Base-by-base conservation (phyloP, 2,113 vertebrate genomes). In the Pteruthius melanotis region DNA sequence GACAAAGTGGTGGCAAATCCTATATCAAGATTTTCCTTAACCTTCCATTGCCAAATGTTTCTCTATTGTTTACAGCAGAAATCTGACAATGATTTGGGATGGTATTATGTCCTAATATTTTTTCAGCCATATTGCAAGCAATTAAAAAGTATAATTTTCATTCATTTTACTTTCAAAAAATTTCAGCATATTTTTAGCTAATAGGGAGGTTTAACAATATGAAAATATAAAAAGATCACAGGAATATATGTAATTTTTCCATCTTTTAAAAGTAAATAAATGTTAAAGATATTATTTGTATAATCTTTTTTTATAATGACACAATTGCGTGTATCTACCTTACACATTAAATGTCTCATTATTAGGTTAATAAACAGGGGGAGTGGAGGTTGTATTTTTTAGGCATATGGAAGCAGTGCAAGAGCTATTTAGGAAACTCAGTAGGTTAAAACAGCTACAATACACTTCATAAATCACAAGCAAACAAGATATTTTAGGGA, bases 401-500 rank as follows among this genome's bases (percentile, higher is more conserved):
- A 87, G 49, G 66, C 60, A 83, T 68, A 74, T 95, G 79, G 84
- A 97, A 91, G 70, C 82, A 91, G 68, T 87, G 54, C 93, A 87
- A 93, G 42, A 95, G 27, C 65, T 94, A 66, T 74, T 94, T 97
- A 87, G 95, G 16, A 95, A 98, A 98, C 71, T 94, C 97, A 65
- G 90, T 93, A 98, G 95, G 94, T 96, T 97, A 95, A 87, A 97
- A 97, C 83, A 91, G 94, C 68, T 95, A 66, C 83, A 95, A 90
- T 63, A 30, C 93, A 91, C 91, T 97, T 97, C 70, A 97, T 97
- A 98, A 97, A 97, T 97, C 85, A 95, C 63, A 85, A 50, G 87
- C 84, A 98, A 98, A 97, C 95, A 97, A 97, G 88, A 94, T 95
- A 95, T 97, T 96, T 90, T 91, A 87, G 66, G 93, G 95, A 97